Conservation (phyloP, 1,140 invertebrate species). For the Leptopilina clavipes region DNA sequence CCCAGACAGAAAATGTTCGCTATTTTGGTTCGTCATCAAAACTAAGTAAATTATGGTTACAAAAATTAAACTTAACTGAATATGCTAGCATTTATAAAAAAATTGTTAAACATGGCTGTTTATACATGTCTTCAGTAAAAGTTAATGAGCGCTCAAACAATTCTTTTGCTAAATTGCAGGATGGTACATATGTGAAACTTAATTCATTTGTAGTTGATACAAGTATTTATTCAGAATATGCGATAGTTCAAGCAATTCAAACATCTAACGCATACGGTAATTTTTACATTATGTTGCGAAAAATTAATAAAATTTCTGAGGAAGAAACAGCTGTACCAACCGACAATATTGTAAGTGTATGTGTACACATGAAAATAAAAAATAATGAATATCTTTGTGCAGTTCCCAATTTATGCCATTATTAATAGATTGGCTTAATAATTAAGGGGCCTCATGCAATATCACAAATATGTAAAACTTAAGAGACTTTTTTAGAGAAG, state of each 20-base stretch:
- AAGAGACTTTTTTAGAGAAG: too few species aligned
- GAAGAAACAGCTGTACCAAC: background rate
- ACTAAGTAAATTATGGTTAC: background rate
- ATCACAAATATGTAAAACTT: too few species aligned
- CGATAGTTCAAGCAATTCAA: background rate
- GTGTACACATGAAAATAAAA: background rate
- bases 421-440: background rate
- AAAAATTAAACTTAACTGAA: background rate
- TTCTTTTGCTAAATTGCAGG: background rate
- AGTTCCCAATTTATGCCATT: background rate
- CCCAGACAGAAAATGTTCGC: too few species aligned
- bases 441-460: too few species aligned
- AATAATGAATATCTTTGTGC: background rate
- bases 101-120: too few species aligned
- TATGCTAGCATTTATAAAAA: too few species aligned
- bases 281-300: background rate
- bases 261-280: background rate
- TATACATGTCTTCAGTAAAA: background rate
- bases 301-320: background rate
- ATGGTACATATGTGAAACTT: background rate
- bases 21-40: background rate
- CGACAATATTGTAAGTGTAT: background rate
- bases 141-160: background rate
- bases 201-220: background rate
- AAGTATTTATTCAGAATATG: background rate